Percentiles rank a stretch among this genome's conserved stretches.
Conservation (phyloP, 2,113 vertebrate genomes). For the Prunella himalayana region DNA sequence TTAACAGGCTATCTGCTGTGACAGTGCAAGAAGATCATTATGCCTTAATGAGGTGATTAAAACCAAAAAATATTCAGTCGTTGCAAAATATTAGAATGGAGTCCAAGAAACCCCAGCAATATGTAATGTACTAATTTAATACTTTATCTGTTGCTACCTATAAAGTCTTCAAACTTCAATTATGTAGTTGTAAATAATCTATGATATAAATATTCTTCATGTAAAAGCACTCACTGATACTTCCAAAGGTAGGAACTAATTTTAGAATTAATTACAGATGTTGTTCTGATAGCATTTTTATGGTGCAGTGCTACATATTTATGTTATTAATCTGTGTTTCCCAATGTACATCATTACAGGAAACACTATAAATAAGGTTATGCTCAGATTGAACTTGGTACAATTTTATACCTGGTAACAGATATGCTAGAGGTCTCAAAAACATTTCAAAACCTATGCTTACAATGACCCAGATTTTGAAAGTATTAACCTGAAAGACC, state of each 20-base stretch:
- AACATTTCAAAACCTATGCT: background rate
- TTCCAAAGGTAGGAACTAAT: background rate
- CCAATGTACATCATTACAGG: background rate
- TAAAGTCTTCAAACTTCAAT: slow-evolving; percentile 21
- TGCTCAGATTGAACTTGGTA: background rate
- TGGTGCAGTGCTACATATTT: background rate
- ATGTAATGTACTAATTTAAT: background rate
- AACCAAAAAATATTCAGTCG: slow-evolving; percentile 49
- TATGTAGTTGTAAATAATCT: background rate
- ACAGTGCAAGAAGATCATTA: slow-evolving; percentile 63
- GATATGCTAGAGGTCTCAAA: background rate
- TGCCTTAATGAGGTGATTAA: slow-evolving; percentile 70
- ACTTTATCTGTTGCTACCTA: background rate
- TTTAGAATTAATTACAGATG: background rate
- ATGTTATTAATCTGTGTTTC: background rate
- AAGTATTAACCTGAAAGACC: background rate
- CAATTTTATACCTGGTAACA: background rate
- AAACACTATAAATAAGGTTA: background rate
- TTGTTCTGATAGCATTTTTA: background rate
- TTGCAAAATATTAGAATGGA: slow-evolving; percentile 55
- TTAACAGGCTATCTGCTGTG: slow-evolving; percentile 60
- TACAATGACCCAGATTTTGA: background rate
- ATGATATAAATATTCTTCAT: background rate
- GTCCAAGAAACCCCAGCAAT: slow-evolving; percentile 9
- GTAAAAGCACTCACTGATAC: background rate